A percentile compares a stretch with the other conserved stretches of the same genome.
These are phyloP conservation scores for Diarsia dahlii DNA, from an alignment of 2,888 invertebrate genomes.

Conservation along the genomic window DNA sequence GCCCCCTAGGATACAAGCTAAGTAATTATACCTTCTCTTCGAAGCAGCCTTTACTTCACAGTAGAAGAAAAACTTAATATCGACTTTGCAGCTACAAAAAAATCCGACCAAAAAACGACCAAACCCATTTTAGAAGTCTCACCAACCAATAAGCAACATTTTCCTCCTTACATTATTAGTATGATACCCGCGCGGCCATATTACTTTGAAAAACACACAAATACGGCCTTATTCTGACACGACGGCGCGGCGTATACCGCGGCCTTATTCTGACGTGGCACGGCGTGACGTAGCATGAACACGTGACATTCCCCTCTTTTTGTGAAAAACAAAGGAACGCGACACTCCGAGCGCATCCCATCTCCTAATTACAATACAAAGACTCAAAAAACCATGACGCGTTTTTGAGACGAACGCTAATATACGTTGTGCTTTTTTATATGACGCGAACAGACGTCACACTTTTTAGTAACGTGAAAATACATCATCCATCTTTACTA, in stretches of 20 bases:
- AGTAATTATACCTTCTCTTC: neutral
- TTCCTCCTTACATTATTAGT: slow-evolving; percentile 53
- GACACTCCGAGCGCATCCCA: slow-evolving; percentile 64
- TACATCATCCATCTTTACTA: neutral
- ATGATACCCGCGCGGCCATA: slow-evolving; percentile 37
- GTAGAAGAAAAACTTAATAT: neutral
- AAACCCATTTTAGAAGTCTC: slow-evolving; percentile 8
- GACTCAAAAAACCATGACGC: slow-evolving; percentile 60
- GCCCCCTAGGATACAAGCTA: neutral
- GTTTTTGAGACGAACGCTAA: slow-evolving; percentile 55
- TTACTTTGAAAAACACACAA: slow-evolving; percentile 59
- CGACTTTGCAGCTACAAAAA: neutral
- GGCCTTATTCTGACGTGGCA: slow-evolving; percentile 63
- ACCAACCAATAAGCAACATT: slow-evolving; percentile 38
- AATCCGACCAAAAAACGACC: slow-evolving; percentile 5
- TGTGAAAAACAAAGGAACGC: slow-evolving; percentile 65
- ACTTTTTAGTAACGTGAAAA: neutral
- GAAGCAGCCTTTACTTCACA: neutral
- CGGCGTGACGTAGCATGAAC: slow-evolving; percentile 67
- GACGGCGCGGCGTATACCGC: slow-evolving; percentile 34
- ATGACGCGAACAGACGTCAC: neutral
- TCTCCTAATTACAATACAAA: slow-evolving; percentile 70
- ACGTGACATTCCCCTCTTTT: slow-evolving; percentile 64
- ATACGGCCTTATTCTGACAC: slow-evolving; percentile 28
- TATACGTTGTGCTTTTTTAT: slow-evolving; percentile 17